A percentile compares a stretch with the other conserved stretches of the same genome.
Evolutionary conservation across 2,797 vertebrate genomes (phyloP).

Genomic region (Lerista edwardsae): DNA sequence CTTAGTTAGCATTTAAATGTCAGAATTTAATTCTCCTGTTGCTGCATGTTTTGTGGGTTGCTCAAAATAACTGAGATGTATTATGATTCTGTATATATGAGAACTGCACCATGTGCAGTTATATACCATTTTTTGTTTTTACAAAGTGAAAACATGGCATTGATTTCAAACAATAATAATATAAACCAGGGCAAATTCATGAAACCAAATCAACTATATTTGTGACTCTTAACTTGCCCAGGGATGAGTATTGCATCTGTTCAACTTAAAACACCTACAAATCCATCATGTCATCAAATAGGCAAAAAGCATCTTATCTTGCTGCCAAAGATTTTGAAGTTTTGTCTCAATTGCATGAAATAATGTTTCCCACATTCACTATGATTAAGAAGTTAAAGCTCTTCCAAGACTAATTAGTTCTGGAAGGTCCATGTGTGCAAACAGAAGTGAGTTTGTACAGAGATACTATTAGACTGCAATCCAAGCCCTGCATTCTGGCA

Average conservation of each 20-base stretch:
- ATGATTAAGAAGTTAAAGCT: not conserved
- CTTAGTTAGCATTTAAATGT: constrained; percentile 8
- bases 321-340: not conserved
- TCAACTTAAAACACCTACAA: not conserved
- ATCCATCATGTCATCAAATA: not conserved
- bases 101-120: not conserved
- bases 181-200: not conserved
- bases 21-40: not conserved
- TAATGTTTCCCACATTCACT: not conserved
- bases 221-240: not conserved
- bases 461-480: not conserved
- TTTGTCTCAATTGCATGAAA: not conserved
- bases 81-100: not conserved
- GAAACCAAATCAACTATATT: not conserved
- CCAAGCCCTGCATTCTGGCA: not conserved
- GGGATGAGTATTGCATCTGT: not conserved
- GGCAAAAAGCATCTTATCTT: not conserved
- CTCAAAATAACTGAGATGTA: not conserved
- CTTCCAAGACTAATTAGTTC: not conserved
- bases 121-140: not conserved
- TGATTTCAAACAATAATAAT: too few relatives aligned
- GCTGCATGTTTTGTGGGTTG: not conserved
- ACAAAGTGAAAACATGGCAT: too few relatives aligned
- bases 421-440: not conserved
- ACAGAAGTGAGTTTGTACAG: not conserved